Base-by-base conservation (phyloP, 2,888 invertebrate genomes). In the Octonoba sinensis region DNA sequence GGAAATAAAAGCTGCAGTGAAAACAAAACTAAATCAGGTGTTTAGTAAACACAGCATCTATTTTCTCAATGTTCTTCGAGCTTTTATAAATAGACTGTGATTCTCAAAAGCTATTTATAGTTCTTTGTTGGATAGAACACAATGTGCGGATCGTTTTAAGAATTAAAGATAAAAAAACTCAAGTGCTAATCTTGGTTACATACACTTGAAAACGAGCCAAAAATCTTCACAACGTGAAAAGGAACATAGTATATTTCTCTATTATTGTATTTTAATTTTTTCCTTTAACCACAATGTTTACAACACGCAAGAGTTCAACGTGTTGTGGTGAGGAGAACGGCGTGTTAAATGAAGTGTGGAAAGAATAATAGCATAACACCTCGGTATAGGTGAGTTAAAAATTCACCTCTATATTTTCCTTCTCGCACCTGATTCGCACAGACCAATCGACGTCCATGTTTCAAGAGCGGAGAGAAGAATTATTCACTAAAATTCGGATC, bases 111-210 rank as follows among this genome's bases (percentile, higher is more conserved):
- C 54, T 54, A 54, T 54, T 18, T 16, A 54, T 54, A 54, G 54
- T 18, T 18, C 54, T 54, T 54, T 54, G 54, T 54, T 20, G 20
- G 20, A 20, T 11, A 11, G n/a, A 20, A 54, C n/a, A 54, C 54
- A 54, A 54, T 16, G 54, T 54, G n/a, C 15, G 20, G 54, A 54
- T 36, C 36, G 36, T 36, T 36, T 36, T 36, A 36, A 36, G 36
- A 36, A 36, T 36, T 36, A 36, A 3, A 15, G 8, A n/a, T 46
- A 54, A 69, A 65, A 67, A 73, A 62, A 67, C 56, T 22, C 73
- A 73, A 69, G 79, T 81, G 73, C 79, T 73, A 81, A 81, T 62
- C 49, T 81, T 60, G 73, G 69, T 62, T 73, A 74, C 72, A 73
- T 73, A 67, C 47, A 62, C 79, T 81, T 81, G 79, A 81, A 81